Base-by-base conservation (phyloP, 92 coral and sea anemone species). In the Chrysogorgia sp. region DNA sequence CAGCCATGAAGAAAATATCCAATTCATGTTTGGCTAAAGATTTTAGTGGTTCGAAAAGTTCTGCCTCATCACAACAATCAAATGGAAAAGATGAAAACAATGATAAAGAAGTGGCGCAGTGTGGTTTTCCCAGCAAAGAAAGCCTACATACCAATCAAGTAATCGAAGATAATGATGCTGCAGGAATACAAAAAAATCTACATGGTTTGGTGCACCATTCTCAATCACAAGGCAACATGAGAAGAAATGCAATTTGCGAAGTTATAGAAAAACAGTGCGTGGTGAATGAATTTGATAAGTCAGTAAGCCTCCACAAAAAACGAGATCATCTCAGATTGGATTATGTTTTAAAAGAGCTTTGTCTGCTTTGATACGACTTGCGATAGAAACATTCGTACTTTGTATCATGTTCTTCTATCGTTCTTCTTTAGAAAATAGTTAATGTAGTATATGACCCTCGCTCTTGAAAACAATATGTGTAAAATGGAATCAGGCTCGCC, bases 231-330 rank as follows among this genome's bases (percentile, higher is more conserved):
- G 76, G 48, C 40, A 23, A 8, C 61, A 48, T 8, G n/a, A 69
- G 76, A 69, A 47, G 76, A 48, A 69, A 69, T 41, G 76, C 76
- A 8, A 69, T 69, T 40, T 69, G 76, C 20, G 76, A 69, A 69
- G 60, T 49, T 12, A 45, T 69, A 14, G 76, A 69, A 31, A 49
- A 69, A 13, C 59, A 69, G 40, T 69, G 55, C 48, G 55, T 69
- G 10, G 76, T 45, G 32, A 34, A 69, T 19, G 61, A 13, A 2
- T 69, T 33, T 6, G 22, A 49, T 37, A 12, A 26, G 34, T 21
- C 28, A 69, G 59, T 69, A 23, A 69, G 26, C 33, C 76, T 69
- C 26, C 34, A 3, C 21, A 37, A 69, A 37, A 69, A 14, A 45
- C 49, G 76, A 45, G 76, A 69, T 69, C 48, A 35, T 28, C 23